These are phyloP conservation scores for Hipposideros armiger DNA, from an alignment of 2,113 vertebrate genomes.

Conservation along the genomic window DNA sequence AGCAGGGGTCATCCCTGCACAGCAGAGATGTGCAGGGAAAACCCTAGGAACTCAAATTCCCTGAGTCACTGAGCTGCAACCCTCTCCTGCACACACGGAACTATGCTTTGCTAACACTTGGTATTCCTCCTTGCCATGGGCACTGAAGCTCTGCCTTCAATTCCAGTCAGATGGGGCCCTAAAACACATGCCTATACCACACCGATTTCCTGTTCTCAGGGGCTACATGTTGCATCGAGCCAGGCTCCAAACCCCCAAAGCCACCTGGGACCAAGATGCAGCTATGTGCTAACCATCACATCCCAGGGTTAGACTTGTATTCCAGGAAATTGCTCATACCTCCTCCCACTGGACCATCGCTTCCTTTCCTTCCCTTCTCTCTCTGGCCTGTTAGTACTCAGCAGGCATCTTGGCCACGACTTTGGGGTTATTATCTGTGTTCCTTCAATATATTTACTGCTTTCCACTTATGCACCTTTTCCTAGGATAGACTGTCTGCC, in stretches of 20 bases:
- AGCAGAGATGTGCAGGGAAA: neutral
- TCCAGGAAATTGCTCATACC: neutral
- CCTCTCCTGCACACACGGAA: neutral
- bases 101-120: neutral
- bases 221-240: neutral
- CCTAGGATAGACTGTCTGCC: neutral
- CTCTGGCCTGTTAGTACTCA: neutral
- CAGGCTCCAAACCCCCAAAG: neutral
- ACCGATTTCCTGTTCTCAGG: neutral
- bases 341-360: neutral
- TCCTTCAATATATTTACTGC: neutral
- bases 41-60: neutral
- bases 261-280: neutral
- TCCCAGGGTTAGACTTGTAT: neutral
- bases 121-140: neutral
- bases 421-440: neutral
- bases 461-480: neutral
- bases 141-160: neutral
- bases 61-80: neutral
- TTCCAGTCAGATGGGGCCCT: neutral
- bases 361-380: neutral
- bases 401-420: neutral
- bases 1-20: neutral
- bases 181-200: neutral
- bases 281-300: neutral